Evolutionary conservation across 2,797 vertebrate genomes (phyloP).

Genomic region (Pseudotriccus pelzelni): DNA sequence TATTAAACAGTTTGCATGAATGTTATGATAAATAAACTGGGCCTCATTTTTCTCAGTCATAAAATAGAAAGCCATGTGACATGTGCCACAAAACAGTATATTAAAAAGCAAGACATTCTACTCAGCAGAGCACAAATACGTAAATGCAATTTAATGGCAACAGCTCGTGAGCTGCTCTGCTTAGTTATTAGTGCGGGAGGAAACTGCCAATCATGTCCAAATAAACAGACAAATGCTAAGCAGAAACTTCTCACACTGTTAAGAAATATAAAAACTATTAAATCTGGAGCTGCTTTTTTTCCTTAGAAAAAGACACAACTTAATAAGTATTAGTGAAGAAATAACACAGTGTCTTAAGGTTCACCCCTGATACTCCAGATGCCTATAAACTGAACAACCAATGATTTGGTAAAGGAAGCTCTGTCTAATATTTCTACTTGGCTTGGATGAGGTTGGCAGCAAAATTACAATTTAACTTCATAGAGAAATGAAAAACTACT

Average conservation of each 20-base stretch:
- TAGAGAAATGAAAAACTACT: not conserved
- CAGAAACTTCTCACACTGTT: not conserved
- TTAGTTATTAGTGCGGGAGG: not conserved
- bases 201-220: not conserved
- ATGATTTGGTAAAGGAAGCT: not conserved
- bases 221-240: not conserved
- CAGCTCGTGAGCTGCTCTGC: not conserved
- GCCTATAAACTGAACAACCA: not conserved
- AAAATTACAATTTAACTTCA: not conserved
- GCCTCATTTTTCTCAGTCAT: not conserved
- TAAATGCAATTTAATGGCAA: not conserved
- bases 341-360: not conserved
- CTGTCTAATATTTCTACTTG: not conserved
- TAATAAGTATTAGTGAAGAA: not conserved
- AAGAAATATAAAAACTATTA: not conserved
- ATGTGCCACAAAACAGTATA: not conserved
- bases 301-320: not conserved
- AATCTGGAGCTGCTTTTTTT: not conserved
- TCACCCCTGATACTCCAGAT: not conserved
- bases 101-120: not conserved
- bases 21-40: not conserved
- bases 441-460: not conserved
- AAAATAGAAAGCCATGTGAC: not conserved
- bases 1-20: not conserved
- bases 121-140: not conserved